These are phyloP conservation scores for Cherax quadricarinatus DNA, from an alignment of 1,140 invertebrate genomes.

Conservation along the genomic window DNA sequence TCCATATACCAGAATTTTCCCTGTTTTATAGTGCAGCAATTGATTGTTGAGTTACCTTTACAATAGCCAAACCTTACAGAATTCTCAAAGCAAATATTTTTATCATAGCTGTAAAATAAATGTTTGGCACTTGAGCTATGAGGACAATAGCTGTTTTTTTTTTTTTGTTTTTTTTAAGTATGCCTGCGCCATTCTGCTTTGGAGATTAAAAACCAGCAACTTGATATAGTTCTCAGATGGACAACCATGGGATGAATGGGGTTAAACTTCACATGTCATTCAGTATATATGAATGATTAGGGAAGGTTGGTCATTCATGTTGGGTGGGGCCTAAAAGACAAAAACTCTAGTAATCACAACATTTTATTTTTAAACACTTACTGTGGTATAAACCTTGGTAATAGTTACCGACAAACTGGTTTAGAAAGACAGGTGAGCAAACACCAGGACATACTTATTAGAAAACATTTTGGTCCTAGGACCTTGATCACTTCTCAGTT, in stretches of 20 bases:
- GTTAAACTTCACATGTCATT: background rate
- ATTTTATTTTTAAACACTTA: background rate
- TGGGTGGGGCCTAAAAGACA: constrained; percentile 3
- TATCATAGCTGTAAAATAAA: background rate
- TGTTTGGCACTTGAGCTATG: background rate
- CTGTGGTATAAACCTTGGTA: background rate
- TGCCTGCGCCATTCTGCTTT: background rate
- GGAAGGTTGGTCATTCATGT: background rate
- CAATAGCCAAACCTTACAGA: background rate
- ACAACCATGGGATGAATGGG: background rate
- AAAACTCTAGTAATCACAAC: background rate
- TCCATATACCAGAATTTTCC: too few relatives aligned
- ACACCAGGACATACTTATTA: too few relatives aligned
- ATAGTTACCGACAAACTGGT: too few relatives aligned
- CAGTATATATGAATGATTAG: background rate
- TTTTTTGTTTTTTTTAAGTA: background rate
- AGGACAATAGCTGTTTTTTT: background rate
- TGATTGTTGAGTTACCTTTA: background rate
- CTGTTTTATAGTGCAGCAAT: too few relatives aligned
- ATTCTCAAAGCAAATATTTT: background rate
- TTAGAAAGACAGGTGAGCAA: too few relatives aligned
- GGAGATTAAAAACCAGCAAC: background rate
- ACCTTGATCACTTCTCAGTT: too few relatives aligned
- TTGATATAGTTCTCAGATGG: background rate
- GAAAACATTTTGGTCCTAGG: too few relatives aligned